Conservation (phyloP, 2,888 invertebrate species). For the Cyaniris semiargus region DNA sequence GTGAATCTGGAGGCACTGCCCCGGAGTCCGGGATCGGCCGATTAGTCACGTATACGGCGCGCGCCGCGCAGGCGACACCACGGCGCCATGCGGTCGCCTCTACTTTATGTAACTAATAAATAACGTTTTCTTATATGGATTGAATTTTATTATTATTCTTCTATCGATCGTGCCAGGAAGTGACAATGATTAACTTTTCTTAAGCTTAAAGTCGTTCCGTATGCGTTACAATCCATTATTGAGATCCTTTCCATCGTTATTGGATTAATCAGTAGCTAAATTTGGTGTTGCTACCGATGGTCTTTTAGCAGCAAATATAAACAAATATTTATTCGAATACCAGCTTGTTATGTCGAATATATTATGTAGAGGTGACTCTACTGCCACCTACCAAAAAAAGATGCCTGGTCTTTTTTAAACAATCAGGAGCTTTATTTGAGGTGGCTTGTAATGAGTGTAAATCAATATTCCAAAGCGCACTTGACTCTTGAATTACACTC, state of each 20-base stretch:
- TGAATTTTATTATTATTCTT: slow-evolving; percentile 44
- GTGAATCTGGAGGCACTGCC: too few species aligned
- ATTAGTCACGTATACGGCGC: slow-evolving; percentile 59
- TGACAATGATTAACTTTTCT: slow-evolving; percentile 29
- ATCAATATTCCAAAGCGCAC: not conserved
- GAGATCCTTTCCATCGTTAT: not conserved
- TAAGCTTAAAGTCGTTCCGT: slow-evolving; percentile 9
- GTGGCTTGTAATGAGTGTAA: not conserved
- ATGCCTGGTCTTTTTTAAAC: not conserved
- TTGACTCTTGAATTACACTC: slow-evolving; percentile 12
- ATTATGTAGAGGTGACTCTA: not conserved
- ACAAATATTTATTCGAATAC: not conserved
- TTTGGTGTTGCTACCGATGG: not conserved
- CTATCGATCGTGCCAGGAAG: slow-evolving; percentile 39
- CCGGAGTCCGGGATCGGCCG: slow-evolving; percentile 47
- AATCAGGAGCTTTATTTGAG: not conserved
- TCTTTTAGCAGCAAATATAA: too few species aligned
- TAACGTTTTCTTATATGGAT: slow-evolving; percentile 47
- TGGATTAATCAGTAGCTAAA: not conserved
- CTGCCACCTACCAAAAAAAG: not conserved
- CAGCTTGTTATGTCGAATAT: not conserved
- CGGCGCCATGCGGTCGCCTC: slow-evolving; percentile 52
- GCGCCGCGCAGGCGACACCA: slow-evolving; percentile 48
- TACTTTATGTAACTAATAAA: slow-evolving; percentile 43
- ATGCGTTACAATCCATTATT: not conserved